Evolutionary conservation across 2,888 invertebrate species (phyloP).

Genomic region (Pegoplata infirma): DNA sequence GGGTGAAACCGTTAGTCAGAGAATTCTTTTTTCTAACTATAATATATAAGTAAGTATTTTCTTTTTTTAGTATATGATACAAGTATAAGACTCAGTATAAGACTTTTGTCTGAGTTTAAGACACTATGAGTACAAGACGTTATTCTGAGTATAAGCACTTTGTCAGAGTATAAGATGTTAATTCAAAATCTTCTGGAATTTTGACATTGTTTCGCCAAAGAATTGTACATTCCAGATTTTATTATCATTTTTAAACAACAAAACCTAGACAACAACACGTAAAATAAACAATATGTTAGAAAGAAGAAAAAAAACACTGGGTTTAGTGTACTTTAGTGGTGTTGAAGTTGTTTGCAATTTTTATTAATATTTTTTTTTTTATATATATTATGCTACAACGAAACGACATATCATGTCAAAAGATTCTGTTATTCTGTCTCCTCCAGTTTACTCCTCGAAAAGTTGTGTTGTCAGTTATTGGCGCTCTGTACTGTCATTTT

Average conservation of each 20-base stretch:
- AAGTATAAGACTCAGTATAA: too few species aligned
- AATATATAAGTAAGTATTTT: too few species aligned
- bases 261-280: slow-evolving; percentile 47
- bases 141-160: too few species aligned
- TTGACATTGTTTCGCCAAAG: too few species aligned
- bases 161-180: too few species aligned
- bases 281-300: slow-evolving; percentile 32
- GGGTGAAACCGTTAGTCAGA: too few species aligned
- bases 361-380: slow-evolving; percentile 31
- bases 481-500: slow-evolving; percentile 46
- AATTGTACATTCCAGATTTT: not conserved
- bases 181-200: too few species aligned
- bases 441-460: not conserved
- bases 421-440: not conserved
- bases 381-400: slow-evolving; percentile 31
- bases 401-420: not conserved
- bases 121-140: too few species aligned
- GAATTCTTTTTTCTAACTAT: too few species aligned
- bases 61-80: too few species aligned
- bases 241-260: not conserved
- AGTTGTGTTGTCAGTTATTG: not conserved
- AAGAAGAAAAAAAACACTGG: not conserved
- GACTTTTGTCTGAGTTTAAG: too few species aligned
- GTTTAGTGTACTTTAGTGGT: slow-evolving; percentile 30
- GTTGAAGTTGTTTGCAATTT: slow-evolving; percentile 46